Base-by-base conservation (phyloP, 2,888 invertebrate species). In the Lasioglossum morio region DNA sequence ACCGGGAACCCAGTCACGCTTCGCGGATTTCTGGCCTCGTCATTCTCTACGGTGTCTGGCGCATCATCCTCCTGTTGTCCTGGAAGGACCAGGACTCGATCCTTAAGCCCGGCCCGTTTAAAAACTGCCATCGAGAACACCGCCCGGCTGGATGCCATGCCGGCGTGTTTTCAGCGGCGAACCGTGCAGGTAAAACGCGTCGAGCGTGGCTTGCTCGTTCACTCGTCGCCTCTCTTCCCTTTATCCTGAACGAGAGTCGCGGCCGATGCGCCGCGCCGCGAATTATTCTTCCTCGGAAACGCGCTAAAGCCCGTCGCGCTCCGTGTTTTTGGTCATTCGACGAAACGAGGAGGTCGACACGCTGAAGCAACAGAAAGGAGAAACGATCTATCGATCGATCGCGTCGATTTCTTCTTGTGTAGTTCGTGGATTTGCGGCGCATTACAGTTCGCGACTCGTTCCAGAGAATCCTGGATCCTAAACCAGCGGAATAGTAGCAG, bases 1-100 rank as follows among this genome's bases (percentile, higher is more conserved):
- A 83, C 75, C 88, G 88, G 86, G 85, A 53, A 88, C 88, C 81
- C 83, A 80, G 88, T 83, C 83, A 88, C 90, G 90, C 69, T 84
- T 40, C 70, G 82, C 79, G 34, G 82, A 75, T 77, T 87, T 79
- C 78, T 72, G 83, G 78, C 77, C 4, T 63, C 30, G 27, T 77
- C 82, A 76, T 82, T 70, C 79, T 57, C 53, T 81, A 66, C 81
- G 76, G 78, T 79, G 82, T 60, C 81, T 14, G 30, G 63, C 27
- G 5, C 60, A 0, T 63, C 63, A 30, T 63, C 63, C 63, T 63
- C 16, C 30, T 30, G 63, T 88, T 80, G 83, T 86, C 86, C 86
- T 84, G 88, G 88, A 87, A 80, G 87, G 79, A 87, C 88, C 76
- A 79, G 75, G 75, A 16, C 7, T 63, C 63, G 63, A 16, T 63